Percentiles rank a stretch among this genome's conserved stretches.
These are phyloP conservation scores for Taeniopygia guttata DNA, from an alignment of 2,797 vertebrate species.

Conservation along the genomic window DNA sequence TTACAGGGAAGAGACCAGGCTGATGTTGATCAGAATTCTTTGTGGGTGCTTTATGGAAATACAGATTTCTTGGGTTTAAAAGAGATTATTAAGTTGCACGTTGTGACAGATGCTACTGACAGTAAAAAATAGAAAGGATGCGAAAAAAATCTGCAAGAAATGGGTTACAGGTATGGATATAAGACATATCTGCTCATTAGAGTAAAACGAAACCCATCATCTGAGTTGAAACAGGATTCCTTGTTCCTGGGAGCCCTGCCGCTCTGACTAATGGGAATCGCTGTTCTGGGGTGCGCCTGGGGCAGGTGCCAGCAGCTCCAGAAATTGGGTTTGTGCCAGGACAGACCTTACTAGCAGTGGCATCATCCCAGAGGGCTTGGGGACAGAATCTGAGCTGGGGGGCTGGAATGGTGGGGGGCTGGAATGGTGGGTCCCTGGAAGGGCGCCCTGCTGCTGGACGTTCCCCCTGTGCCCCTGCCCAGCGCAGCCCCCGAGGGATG, in stretches of 20 bases:
- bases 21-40: slow-evolving; percentile 68
- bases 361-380: accelerated
- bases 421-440: neutral
- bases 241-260: neutral
- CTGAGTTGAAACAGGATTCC: neutral
- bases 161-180: slow-evolving; percentile 30
- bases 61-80: slow-evolving; percentile 64
- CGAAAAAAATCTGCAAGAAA: slow-evolving; percentile 50
- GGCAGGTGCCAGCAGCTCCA: accelerated
- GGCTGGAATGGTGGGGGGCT: accelerated
- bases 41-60: slow-evolving; percentile 61
- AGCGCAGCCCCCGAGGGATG: accelerated
- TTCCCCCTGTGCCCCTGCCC: neutral
- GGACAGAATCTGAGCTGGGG: accelerated
- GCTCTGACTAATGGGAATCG: neutral
- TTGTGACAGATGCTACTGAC: slow-evolving; percentile 68
- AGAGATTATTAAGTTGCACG: slow-evolving; percentile 51
- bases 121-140: slow-evolving; percentile 52
- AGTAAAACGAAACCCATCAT: slow-evolving; percentile 14
- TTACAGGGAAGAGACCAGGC: slow-evolving; percentile 40
- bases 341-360: accelerated
- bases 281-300: neutral
- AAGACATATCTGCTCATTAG: slow-evolving; percentile 43
- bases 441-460: neutral
- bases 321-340: accelerated